A percentile compares a stretch with the other conserved stretches of the same genome.
phyloP scores from a whole-genome alignment of 2,888 invertebrate genomes.

The Bursaphelenchus okinawaensis region DNA sequence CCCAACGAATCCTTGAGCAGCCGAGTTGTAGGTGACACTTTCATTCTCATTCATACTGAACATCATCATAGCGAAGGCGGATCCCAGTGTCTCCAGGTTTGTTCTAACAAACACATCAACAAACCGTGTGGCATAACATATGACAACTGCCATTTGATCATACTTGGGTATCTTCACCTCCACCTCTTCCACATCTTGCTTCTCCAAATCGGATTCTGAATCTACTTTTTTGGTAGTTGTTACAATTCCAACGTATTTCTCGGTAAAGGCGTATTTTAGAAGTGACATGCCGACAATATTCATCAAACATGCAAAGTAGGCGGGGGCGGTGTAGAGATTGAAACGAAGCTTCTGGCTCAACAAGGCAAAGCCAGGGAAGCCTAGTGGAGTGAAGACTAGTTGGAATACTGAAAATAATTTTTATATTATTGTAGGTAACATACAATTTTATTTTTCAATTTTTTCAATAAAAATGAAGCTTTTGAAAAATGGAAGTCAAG shows the following conservation, averaged over 20 bases:
- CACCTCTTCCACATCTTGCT: background rate
- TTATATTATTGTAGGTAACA: too few species aligned
- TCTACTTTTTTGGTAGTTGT: too few species aligned
- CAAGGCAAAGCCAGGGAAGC: slow-evolving; percentile 22
- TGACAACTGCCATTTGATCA: slow-evolving; percentile 38
- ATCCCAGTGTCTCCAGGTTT: slow-evolving; percentile 59
- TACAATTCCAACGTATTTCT: slow-evolving; percentile 30
- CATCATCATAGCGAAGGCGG: slow-evolving; percentile 60
- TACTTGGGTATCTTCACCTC: slow-evolving; percentile 30
- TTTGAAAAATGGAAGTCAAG: too few species aligned
- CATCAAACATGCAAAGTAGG: slow-evolving; percentile 32
- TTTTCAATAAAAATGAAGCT: too few species aligned
- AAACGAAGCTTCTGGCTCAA: slow-evolving; percentile 17
- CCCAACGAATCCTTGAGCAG: slow-evolving; percentile 54
- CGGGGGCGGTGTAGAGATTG: slow-evolving; percentile 39
- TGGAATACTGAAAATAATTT: slow-evolving; percentile 18
- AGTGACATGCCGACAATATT: slow-evolving; percentile 25
- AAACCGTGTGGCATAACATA: slow-evolving; percentile 58
- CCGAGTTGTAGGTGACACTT: slow-evolving; percentile 58
- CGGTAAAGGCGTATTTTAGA: slow-evolving; percentile 22
- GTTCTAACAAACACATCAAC: slow-evolving; percentile 59
- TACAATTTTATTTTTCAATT: too few species aligned
- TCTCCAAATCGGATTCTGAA: background rate
- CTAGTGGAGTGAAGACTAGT: slow-evolving; percentile 18
- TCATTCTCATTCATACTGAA: slow-evolving; percentile 58